phyloP scores from a whole-genome alignment of 2,888 invertebrate genomes.

The Drosophila demipolita region DNA sequence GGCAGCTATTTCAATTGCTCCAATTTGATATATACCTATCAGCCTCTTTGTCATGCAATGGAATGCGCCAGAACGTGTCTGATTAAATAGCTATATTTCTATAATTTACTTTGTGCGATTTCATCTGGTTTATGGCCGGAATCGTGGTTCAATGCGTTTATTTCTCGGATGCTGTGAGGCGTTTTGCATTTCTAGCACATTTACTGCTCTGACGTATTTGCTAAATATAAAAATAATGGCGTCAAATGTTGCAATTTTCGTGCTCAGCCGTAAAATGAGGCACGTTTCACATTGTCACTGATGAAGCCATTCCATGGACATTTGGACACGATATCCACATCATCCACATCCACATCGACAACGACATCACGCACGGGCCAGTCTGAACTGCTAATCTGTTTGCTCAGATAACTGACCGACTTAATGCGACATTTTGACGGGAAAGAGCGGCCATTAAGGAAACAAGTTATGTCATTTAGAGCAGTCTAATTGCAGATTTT shows the following conservation, averaged over 20 bases:
- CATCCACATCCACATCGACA: neutral
- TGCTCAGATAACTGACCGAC: slow-evolving; percentile 35
- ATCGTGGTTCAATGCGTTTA: slow-evolving; percentile 22
- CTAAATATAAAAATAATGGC: slow-evolving; percentile 17
- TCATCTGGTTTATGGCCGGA: slow-evolving; percentile 35
- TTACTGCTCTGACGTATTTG: slow-evolving; percentile 31
- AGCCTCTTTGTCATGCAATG: slow-evolving; percentile 21
- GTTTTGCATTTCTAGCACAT: slow-evolving; percentile 9
- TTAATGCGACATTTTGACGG: slow-evolving; percentile 52
- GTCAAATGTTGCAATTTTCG: slow-evolving; percentile 19
- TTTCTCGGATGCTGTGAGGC: slow-evolving; percentile 23
- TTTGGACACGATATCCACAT: slow-evolving; percentile 6
- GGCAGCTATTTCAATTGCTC: neutral
- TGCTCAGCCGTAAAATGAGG: slow-evolving; percentile 29
- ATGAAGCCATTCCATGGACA: slow-evolving; percentile 15
- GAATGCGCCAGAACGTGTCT: slow-evolving; percentile 45
- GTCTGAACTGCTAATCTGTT: slow-evolving; percentile 50
- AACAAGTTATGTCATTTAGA: slow-evolving; percentile 64
- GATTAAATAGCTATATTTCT: slow-evolving; percentile 48
- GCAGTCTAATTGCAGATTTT: slow-evolving; percentile 13
- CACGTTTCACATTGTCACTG: slow-evolving; percentile 41
- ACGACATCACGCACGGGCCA: slow-evolving; percentile 28
- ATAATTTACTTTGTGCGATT: slow-evolving; percentile 48
- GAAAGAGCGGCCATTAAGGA: slow-evolving; percentile 39
- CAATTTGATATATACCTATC: neutral